phyloP scores from a whole-genome alignment of 2,113 vertebrate species.

The Entosphenus tridentatus region DNA sequence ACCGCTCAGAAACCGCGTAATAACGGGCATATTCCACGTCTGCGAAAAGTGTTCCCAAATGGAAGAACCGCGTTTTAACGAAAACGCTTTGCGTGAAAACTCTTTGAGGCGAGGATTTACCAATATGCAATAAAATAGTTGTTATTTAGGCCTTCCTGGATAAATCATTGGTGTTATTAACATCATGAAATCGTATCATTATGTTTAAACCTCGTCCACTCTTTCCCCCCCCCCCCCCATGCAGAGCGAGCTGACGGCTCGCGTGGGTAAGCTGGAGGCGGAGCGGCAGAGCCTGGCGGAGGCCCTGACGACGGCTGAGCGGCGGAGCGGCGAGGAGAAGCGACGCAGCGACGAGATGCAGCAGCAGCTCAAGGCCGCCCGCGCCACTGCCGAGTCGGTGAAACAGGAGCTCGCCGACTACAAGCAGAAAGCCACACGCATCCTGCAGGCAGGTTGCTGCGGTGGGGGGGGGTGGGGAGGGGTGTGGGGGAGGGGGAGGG shows the following conservation, averaged over 20 bases:
- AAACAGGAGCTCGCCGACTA: slow-evolving; percentile 75
- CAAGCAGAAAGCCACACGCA: slow-evolving; percentile 82
- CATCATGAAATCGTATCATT: too few relatives aligned
- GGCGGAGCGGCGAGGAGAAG: slow-evolving; percentile 48
- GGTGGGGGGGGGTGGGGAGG: too few relatives aligned
- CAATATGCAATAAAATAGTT: too few relatives aligned
- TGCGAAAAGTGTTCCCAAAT: too few relatives aligned
- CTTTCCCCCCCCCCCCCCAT: slow-evolving; percentile 1
- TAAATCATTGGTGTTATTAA: too few relatives aligned
- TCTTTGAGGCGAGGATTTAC: too few relatives aligned
- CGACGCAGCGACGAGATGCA: slow-evolving; percentile 43
- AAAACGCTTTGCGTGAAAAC: too few relatives aligned
- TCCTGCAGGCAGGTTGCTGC: slow-evolving; percentile 41
- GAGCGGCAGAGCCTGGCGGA: slow-evolving; percentile 71
- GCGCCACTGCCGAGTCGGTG: slow-evolving; percentile 31
- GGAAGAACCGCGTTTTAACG: too few relatives aligned
- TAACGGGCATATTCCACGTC: too few relatives aligned
- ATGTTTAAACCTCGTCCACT: background rate
- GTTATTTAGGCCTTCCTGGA: too few relatives aligned
- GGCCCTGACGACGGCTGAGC: slow-evolving; percentile 40
- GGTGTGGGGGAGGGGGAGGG: too few relatives aligned
- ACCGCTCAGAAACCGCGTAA: too few relatives aligned
- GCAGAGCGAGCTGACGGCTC: slow-evolving; percentile 44
- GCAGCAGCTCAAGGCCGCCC: slow-evolving; percentile 43
- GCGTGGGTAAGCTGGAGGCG: slow-evolving; percentile 44